A percentile compares a stretch with the other conserved stretches of the same genome.
phyloP scores from a whole-genome alignment of 2,113 vertebrate species.

The Leucosticte australis region DNA sequence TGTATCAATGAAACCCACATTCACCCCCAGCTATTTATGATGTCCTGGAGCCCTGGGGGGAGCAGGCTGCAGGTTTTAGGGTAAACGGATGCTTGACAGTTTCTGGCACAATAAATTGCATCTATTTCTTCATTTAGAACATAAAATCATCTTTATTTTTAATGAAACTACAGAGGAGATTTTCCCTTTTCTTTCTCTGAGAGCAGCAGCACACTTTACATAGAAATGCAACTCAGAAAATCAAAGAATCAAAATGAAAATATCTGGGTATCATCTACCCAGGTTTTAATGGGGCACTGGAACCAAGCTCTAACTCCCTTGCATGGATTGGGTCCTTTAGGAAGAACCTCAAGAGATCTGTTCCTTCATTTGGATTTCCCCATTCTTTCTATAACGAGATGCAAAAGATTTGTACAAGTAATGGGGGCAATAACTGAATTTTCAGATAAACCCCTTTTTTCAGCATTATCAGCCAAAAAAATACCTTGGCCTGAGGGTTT shows the following conservation, averaged over 20 bases:
- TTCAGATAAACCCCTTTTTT: neutral
- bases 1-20: neutral
- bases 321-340: neutral
- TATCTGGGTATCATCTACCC: neutral
- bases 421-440: neutral
- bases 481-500: fast-evolving
- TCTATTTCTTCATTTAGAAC: neutral
- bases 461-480: neutral
- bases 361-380: neutral
- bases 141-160: neutral
- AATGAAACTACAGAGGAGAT: neutral
- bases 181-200: neutral
- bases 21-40: fast-evolving
- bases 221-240: neutral
- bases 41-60: no score
- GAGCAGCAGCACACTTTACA: fast-evolving
- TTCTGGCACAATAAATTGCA: neutral
- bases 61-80: neutral
- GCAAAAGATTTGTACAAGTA: fast-evolving
- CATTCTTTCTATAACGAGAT: neutral
- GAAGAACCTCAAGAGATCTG: neutral
- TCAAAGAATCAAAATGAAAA: neutral
- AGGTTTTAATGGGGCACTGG: neutral
- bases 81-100: neutral
- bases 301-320: neutral